These are phyloP conservation scores for Petaurus breviceps DNA, from an alignment of 2,113 vertebrate genomes.

Conservation along the genomic window DNA sequence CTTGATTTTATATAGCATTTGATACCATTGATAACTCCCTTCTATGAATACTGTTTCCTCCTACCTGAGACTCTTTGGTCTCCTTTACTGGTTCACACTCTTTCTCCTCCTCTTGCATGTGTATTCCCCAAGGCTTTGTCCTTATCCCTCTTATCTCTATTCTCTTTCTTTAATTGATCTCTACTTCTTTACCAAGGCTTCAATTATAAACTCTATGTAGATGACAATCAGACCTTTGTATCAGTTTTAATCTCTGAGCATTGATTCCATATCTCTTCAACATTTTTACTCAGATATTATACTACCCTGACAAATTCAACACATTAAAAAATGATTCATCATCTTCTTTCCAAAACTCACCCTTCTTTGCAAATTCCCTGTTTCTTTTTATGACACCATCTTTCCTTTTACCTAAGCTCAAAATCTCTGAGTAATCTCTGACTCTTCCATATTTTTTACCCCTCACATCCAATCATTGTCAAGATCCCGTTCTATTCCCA, in stretches of 20 bases:
- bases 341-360: neutral
- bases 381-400: neutral
- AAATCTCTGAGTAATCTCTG: neutral
- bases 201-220: neutral
- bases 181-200: neutral
- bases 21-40: neutral
- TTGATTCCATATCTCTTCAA: neutral
- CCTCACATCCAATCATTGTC: neutral
- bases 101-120: neutral
- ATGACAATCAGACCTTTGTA: neutral
- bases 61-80: neutral
- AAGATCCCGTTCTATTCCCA: neutral
- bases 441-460: neutral
- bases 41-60: neutral
- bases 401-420: neutral
- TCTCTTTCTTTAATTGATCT: neutral
- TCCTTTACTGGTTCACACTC: neutral
- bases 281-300: neutral
- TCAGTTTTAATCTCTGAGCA: neutral
- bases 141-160: neutral
- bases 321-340: neutral
- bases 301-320: neutral
- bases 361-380: neutral
- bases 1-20: neutral
- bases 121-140: neutral